Conservation (phyloP, 1,140 invertebrate species). For the Drosophila melanica region DNA sequence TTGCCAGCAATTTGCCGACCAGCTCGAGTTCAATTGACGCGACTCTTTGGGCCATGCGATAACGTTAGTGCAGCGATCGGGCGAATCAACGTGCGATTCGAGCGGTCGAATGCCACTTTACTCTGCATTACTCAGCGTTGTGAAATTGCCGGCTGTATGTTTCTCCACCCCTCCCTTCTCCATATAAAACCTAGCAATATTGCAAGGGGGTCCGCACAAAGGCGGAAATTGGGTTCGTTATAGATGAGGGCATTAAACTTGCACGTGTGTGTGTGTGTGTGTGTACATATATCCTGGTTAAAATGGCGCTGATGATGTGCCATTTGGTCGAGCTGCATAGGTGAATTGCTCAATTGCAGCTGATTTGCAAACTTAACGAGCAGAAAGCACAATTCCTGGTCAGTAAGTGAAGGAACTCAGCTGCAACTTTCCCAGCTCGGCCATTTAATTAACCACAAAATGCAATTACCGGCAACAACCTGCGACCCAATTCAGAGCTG, state of each 20-base stretch:
- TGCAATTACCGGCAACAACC: conserved; percentile 12
- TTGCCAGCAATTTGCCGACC: conserved; percentile 31
- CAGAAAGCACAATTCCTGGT: not conserved
- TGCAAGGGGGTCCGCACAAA: not conserved
- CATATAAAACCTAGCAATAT: conserved; percentile 6
- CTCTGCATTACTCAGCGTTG: conserved; percentile 49
- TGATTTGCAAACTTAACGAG: conserved; percentile 10
- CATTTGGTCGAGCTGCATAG: conserved; percentile 10
- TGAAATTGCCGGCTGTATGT: conserved; percentile 47
- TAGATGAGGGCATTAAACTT: conserved; percentile 36
- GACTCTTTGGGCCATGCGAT: conserved; percentile 45
- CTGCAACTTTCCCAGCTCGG: conserved; percentile 34
- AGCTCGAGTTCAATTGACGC: conserved; percentile 35
- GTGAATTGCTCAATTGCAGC: not conserved
- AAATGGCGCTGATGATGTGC: conserved; percentile 23
- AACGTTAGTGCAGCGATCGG: conserved; percentile 33
- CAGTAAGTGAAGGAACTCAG: not conserved
- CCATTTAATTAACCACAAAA: conserved; percentile 24
- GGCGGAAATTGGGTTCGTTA: conserved; percentile 45
- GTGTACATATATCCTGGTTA: conserved; percentile 31
- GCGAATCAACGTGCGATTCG: not conserved
- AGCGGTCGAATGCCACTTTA: not conserved
- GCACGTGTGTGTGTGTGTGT: not conserved
- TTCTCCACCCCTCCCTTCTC: conserved; percentile 13
- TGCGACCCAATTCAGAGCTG: conserved; percentile 3